Base-by-base conservation (phyloP, 1,140 invertebrate genomes). In the Ephestia elutella region DNA sequence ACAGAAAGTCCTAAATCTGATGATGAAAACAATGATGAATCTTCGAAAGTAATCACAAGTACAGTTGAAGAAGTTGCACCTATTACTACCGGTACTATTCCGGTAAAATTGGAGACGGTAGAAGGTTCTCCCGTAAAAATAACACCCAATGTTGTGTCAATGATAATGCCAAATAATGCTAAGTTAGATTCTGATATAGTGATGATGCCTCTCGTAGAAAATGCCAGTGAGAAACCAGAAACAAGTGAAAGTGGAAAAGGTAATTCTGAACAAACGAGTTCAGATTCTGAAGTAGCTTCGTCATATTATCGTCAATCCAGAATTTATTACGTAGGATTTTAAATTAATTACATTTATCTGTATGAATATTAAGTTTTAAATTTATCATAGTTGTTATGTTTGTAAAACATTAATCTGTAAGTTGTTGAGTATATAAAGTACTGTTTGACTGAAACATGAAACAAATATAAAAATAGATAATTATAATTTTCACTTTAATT, bases 261-360 rank as follows among this genome's bases (percentile, higher is more conserved):
- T 38, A 65, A 35, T 35, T 56, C 13, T 56, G 72, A 70, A 54
- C 73, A 78, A 53, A 25, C 60, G 20, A 64, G 58, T 21, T 15
- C 63, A 0, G 85, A 87, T 53, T 80, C 82, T 18, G 80, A 85
- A 60, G 78, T 72, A 57, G 79, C 82, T 21, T 85, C 85, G 11
- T 87, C 85, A 17, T 83, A 78, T 65, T 87, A 80, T 55, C 59
- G 20, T 54, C 76, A 75, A 64, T 79, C 84, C 8, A 80, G 70
- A 66, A 62, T 84, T 56, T 84, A 85, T 60, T 87, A 82, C 54
- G 69, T 84, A 64, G 72, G 71, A 56, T 82, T 71, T 56, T 82
- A 71, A 62, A 66, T 30, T 58, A 51, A 54, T 18, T 1, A 32
- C 4, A 32, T 32, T 32, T 10, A 1, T 32, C 1, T 32, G 1